Percentiles rank a stretch among this genome's conserved stretches.
Conservation (phyloP, 2,888 invertebrate species). For the Andrena bucephala region DNA sequence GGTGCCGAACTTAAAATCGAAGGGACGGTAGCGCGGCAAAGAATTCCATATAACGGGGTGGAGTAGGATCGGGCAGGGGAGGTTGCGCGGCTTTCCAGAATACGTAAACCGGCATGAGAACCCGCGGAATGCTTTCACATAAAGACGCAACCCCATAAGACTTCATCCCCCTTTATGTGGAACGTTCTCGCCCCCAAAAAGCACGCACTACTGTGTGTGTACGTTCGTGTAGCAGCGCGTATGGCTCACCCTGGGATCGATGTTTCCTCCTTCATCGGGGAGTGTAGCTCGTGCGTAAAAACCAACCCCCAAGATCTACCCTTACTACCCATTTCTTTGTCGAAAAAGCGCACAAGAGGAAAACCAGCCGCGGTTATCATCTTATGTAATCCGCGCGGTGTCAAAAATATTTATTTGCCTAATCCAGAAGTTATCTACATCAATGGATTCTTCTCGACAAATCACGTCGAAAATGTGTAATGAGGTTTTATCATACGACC, state of each 20-base stretch:
- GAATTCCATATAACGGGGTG: constrained; percentile 35
- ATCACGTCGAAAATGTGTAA: background rate
- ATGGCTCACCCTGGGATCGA: constrained; percentile 71
- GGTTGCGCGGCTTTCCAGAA: constrained; percentile 75
- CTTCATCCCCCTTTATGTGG: constrained; percentile 78
- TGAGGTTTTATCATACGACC: too few species aligned
- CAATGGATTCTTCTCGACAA: background rate
- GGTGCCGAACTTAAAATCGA: constrained; percentile 58
- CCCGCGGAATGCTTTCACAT: constrained; percentile 83
- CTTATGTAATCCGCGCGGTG: constrained; percentile 12
- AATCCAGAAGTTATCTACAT: background rate
- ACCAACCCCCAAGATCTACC: constrained; percentile 77
- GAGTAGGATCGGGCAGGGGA: constrained; percentile 37
- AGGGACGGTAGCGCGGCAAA: constrained; percentile 66
- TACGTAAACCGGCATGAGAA: constrained; percentile 79
- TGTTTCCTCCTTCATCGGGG: constrained; percentile 75
- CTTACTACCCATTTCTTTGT: constrained; percentile 67
- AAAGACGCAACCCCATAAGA: constrained; percentile 82
- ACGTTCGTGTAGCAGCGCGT: constrained; percentile 29
- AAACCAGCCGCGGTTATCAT: constrained; percentile 34
- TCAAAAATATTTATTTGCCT: constrained; percentile 15
- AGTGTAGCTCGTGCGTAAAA: constrained; percentile 83
- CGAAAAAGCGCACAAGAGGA: background rate
- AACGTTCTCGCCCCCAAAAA: constrained; percentile 77
- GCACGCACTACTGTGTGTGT: constrained; percentile 32